These are phyloP conservation scores for Eremobia ochroleuca DNA, from an alignment of 2,888 invertebrate species.

Conservation along the genomic window DNA sequence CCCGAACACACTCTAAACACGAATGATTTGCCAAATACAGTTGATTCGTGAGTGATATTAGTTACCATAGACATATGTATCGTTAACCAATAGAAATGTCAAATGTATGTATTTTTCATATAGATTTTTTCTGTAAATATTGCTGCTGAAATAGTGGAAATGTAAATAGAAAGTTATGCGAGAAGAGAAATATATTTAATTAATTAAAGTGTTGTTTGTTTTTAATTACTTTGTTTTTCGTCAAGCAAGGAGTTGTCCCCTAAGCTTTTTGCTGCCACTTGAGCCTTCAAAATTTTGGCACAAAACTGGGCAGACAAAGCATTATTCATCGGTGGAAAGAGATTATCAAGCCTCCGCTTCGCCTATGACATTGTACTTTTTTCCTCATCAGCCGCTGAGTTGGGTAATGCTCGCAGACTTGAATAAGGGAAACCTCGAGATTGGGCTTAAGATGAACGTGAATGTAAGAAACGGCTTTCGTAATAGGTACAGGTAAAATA, in stretches of 20 bases:
- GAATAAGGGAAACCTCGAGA: background rate
- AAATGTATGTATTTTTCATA: constrained; percentile 75
- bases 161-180: constrained; percentile 86
- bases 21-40: constrained; percentile 76
- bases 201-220: constrained; percentile 51
- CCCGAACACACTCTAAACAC: constrained; percentile 47
- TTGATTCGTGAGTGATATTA: constrained; percentile 87
- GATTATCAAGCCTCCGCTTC: background rate
- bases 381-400: background rate
- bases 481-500: too few relatives aligned
- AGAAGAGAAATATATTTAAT: constrained; percentile 80
- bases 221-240: background rate
- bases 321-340: background rate
- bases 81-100: constrained; percentile 72
- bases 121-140: constrained; percentile 84
- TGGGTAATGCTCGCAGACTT: background rate
- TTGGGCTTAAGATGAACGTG: too few relatives aligned
- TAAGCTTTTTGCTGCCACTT: background rate
- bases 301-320: background rate
- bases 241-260: background rate
- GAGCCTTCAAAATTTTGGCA: background rate
- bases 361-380: background rate
- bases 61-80: constrained; percentile 85
- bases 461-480: too few relatives aligned
- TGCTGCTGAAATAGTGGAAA: constrained; percentile 77